Evolutionary conservation across 2,888 invertebrate species (phyloP).

Genomic region (Ellobium chinense): DNA sequence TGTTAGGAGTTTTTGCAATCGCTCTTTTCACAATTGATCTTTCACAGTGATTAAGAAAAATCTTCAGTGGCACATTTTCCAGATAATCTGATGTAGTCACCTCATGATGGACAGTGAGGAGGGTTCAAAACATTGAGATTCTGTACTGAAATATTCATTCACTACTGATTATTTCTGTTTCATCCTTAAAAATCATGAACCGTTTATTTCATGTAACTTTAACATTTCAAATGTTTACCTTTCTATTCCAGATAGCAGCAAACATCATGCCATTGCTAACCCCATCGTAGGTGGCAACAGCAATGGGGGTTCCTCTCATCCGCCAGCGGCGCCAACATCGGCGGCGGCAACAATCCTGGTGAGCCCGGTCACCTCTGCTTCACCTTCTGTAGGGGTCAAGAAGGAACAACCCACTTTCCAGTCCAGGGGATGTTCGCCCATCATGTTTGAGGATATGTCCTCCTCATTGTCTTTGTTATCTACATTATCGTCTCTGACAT

Average conservation of each 20-base stretch:
- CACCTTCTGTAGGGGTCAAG: conserved; percentile 51
- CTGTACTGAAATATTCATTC: too few species aligned
- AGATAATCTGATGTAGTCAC: too few species aligned
- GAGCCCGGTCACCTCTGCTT: conserved; percentile 55
- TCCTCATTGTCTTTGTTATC: conserved; percentile 37
- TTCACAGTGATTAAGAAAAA: too few species aligned
- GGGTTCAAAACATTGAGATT: too few species aligned
- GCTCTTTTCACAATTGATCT: too few species aligned
- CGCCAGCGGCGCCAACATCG: conserved; percentile 15
- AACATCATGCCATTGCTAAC: conserved; percentile 11
- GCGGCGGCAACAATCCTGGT: conserved; percentile 46
- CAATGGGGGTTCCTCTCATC: conserved; percentile 3
- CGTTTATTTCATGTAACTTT: too few species aligned
- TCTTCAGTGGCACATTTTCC: too few species aligned
- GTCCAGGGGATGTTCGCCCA: conserved; percentile 73
- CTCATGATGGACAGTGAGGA: too few species aligned
- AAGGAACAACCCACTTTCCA: conserved; percentile 59
- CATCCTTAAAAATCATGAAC: too few species aligned
- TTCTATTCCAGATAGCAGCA: conserved; percentile 22
- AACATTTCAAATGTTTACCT: background rate
- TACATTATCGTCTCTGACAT: conserved; percentile 18
- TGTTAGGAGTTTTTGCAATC: too few species aligned
- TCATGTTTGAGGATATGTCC: conserved; percentile 60
- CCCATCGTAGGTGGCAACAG: conserved; percentile 21
- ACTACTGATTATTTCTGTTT: too few species aligned